phyloP scores from a whole-genome alignment of 2,113 vertebrate genomes.

The Carassius carassius region DNA sequence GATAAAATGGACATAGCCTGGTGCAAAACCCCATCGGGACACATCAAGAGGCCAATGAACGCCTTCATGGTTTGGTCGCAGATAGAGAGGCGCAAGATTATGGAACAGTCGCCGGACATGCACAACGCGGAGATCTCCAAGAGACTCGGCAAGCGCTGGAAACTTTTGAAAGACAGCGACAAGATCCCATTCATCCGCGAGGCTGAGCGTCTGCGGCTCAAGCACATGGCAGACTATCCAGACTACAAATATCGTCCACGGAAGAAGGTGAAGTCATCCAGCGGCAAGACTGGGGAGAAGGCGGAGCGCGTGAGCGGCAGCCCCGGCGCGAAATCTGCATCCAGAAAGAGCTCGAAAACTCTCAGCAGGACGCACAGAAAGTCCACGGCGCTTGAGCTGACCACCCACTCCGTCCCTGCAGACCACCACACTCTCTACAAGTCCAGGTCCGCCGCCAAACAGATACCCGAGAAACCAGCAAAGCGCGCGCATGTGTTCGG shows the following conservation, averaged over 20 bases:
- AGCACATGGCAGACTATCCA: constrained; percentile 99
- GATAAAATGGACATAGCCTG: constrained; percentile 90
- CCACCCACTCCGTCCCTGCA: constrained; percentile 75
- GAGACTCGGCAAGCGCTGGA: constrained; percentile 95
- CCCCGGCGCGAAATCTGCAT: constrained; percentile 70
- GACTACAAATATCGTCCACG: constrained; percentile 98
- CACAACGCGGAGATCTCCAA: constrained; percentile 99
- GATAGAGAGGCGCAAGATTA: constrained; percentile 95
- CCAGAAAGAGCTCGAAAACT: constrained; percentile 77
- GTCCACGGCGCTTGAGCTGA: constrained; percentile 69
- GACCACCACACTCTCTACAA: constrained; percentile 91
- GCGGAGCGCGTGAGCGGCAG: constrained; percentile 76
- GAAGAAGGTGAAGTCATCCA: constrained; percentile 93
- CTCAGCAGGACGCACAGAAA: constrained; percentile 80
- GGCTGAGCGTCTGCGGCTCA: constrained; percentile 94
- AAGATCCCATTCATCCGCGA: constrained; percentile 98
- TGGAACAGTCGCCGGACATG: constrained; percentile 98
- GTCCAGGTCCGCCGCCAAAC: constrained; percentile 80
- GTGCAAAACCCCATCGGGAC: constrained; percentile 96
- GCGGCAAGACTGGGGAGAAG: constrained; percentile 82
- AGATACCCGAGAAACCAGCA: constrained; percentile 83
- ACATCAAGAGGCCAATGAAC: constrained; percentile 95
- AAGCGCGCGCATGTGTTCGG: constrained; percentile 85
- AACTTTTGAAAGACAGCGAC: constrained; percentile 94
- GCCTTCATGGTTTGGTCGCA: constrained; percentile 97